Conservation (phyloP, 2,797 vertebrate genomes). For the Protosalanx chinensis region DNA sequence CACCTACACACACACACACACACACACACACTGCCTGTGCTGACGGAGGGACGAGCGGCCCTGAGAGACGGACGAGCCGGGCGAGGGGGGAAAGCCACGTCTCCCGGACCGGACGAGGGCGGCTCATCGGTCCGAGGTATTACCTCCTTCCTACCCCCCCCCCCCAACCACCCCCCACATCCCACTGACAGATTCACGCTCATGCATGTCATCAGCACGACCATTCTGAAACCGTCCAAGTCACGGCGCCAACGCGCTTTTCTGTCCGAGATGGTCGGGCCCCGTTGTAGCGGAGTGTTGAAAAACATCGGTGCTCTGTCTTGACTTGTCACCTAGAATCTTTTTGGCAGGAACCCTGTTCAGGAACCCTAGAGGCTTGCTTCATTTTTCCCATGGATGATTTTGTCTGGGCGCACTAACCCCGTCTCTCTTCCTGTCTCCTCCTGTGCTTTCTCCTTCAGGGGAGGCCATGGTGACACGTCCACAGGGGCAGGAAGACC, state of each 20-base stretch:
- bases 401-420: constrained; percentile 30
- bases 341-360: not conserved
- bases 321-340: not conserved
- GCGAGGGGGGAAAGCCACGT: constrained; percentile 41
- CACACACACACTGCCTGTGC: constrained; percentile 19
- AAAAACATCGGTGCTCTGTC: not conserved
- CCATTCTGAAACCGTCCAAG: not conserved
- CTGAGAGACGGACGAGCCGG: constrained; percentile 28
- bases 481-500: constrained; percentile 49
- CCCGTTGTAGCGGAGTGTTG: too few species aligned
- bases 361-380: not conserved
- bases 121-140: constrained; percentile 57
- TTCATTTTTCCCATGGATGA: not conserved
- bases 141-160: constrained; percentile 19
- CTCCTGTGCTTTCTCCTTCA: constrained; percentile 54
- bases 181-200: not conserved
- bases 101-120: constrained; percentile 41
- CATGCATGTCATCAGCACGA: not conserved
- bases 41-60: constrained; percentile 39
- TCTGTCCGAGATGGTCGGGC: not conserved
- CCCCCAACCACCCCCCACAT: not conserved
- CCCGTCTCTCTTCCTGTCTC: constrained; percentile 2
- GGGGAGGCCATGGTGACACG: constrained; percentile 40
- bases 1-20: constrained; percentile 9
- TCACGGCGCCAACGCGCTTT: not conserved